Evolutionary conservation across 2,113 vertebrate species (phyloP).

Genomic region (Leuciscus idus): DNA sequence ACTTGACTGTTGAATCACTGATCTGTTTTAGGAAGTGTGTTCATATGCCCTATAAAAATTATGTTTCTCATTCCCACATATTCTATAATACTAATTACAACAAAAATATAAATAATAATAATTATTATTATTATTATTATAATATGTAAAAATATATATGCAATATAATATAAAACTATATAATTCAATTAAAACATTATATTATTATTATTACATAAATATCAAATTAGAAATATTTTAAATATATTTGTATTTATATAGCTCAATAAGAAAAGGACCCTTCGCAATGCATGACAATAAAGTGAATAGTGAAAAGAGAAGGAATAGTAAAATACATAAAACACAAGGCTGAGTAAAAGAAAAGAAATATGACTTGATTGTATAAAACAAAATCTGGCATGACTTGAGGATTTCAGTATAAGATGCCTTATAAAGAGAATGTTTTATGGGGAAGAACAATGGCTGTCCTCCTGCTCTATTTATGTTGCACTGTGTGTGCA

Average conservation of each 20-base stretch:
- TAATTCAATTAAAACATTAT: no score
- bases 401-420: background rate
- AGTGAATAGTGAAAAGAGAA: background rate
- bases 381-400: background rate
- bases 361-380: background rate
- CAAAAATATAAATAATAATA: background rate
- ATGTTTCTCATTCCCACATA: background rate
- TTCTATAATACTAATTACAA: background rate
- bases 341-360: background rate
- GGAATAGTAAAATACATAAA: background rate
- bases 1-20: slow-evolving; percentile 29
- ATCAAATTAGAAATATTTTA: no score
- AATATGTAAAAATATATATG: background rate
- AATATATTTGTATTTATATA: no score
- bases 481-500: background rate
- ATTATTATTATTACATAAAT: no score
- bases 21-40: slow-evolving; percentile 9
- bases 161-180: background rate
- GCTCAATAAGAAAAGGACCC: background rate
- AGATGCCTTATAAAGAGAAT: background rate
- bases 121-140: background rate
- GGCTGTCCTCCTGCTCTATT: slow-evolving; percentile 21
- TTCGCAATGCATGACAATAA: background rate
- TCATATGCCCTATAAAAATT: background rate
- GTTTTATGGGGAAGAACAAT: slow-evolving; percentile 22